These are phyloP conservation scores for Vimba vimba DNA, from an alignment of 2,113 vertebrate genomes.

Conservation along the genomic window DNA sequence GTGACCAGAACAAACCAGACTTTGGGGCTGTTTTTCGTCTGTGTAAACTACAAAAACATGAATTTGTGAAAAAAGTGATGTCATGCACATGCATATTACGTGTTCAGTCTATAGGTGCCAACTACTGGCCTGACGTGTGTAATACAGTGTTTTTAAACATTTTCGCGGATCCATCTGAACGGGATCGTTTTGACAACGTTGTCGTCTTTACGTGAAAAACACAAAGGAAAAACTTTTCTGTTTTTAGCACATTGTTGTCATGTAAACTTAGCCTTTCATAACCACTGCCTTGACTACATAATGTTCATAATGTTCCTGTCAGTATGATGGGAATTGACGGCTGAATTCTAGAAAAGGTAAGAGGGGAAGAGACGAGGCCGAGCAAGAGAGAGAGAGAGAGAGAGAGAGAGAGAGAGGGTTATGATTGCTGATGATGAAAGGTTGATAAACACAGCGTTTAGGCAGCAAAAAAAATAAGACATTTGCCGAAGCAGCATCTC, in stretches of 20 bases:
- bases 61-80: too few species aligned
- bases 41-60: too few species aligned
- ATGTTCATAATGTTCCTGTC: background rate
- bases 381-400: background rate
- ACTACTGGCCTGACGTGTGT: too few species aligned
- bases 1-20: background rate
- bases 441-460: conserved; percentile 1
- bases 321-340: background rate
- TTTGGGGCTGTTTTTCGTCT: too few species aligned
- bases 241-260: too few species aligned
- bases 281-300: conserved; percentile 19
- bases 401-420: conserved; percentile 6
- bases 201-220: too few species aligned
- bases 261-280: background rate
- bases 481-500: background rate
- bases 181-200: too few species aligned
- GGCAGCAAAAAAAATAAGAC: conserved; percentile 4
- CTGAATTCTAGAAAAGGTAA: background rate
- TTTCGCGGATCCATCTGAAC: too few species aligned
- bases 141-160: too few species aligned
- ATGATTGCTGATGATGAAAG: conserved; percentile 18
- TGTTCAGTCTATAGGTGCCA: too few species aligned
- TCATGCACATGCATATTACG: too few species aligned
- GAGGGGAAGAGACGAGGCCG: background rate
- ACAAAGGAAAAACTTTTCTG: too few species aligned